Percentiles rank a stretch among this genome's conserved stretches.
Conservation (phyloP, 1,140 invertebrate genomes). For the Magallana angulata region DNA sequence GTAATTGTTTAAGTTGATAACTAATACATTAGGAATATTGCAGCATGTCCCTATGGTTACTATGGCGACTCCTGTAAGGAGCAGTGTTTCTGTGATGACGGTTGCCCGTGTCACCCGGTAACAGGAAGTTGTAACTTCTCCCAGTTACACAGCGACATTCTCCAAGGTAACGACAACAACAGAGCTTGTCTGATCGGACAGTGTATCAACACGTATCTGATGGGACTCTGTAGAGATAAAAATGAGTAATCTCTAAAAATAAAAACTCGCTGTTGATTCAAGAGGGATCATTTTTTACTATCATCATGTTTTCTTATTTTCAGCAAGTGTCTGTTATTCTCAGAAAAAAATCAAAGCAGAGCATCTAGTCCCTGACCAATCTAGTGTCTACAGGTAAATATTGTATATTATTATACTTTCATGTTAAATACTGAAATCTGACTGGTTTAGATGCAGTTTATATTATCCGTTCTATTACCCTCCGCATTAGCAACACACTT, state of each 20-base stretch:
- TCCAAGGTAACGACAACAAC: conserved; percentile 49
- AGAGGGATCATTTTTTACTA: too few relatives aligned
- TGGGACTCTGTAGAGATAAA: too few relatives aligned
- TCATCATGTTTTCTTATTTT: background rate
- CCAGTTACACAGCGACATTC: conserved; percentile 80
- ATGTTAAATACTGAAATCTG: too few relatives aligned
- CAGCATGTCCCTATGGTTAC: conserved; percentile 66
- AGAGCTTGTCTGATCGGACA: too few relatives aligned
- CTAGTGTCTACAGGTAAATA: conserved; percentile 37
- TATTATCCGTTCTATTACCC: too few relatives aligned
- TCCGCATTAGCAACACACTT: too few relatives aligned
- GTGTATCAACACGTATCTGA: too few relatives aligned
- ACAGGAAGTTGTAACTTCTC: conserved; percentile 92
- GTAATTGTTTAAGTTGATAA: too few relatives aligned
- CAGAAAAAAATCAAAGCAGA: conserved; percentile 42
- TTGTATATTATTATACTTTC: background rate
- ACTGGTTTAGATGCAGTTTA: too few relatives aligned
- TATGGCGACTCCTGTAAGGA: conserved; percentile 66
- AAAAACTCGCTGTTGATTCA: too few relatives aligned
- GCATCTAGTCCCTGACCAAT: conserved; percentile 44
- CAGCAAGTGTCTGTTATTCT: conserved; percentile 50
- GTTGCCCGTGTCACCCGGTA: conserved; percentile 86
- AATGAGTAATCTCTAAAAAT: too few relatives aligned
- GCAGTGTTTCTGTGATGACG: conserved; percentile 71
- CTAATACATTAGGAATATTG: too few relatives aligned